Evolutionary conservation across 2,113 vertebrate species (phyloP), one percentile per base, ranked within the genome.

Genomic region (Chiloscyllium plagiosum): DNA sequence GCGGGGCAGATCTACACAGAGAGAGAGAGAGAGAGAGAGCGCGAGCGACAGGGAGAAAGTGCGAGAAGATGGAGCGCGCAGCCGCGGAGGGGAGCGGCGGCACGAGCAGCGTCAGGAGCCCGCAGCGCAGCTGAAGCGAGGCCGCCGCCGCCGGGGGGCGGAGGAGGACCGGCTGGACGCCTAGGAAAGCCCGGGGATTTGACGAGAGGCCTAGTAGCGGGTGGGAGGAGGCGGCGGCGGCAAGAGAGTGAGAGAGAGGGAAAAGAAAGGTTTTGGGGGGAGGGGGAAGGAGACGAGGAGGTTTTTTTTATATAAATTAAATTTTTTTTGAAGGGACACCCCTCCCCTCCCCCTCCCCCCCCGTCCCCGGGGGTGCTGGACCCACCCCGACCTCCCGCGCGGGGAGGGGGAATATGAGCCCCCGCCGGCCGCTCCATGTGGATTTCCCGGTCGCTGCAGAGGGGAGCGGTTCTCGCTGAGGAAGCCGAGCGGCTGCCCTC

Each of bases 401-500:
- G 37, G 42, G 94, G 42, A 47, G 42, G 93, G 92, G 94, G 94
- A 95, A 95, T 95, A 95, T 95, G 94, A 95, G 68, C 94, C 69
- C 68, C 94, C 94, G 68, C 47, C 94, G 94, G 94, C 69, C 69
- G 22, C 68, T 52, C 94, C 42, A 95, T 95, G 94, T 95, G 94
- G 94, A 72, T 95, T 52, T 95, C 94, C 29, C 94, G 94, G 68
- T 95, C 94, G 47, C 94, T 95, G 68, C 94, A 70, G 42, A 95
- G 94, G 68, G 94, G 94, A 72, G 94, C 94, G 94, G 68, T 95
- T 50, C 42, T 95, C 42, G 94, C 94, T 72, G 94, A 95, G 94
- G 94, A 95, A 76, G 94, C 94, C 47, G 69, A 95, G 94, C 94
- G 94, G 94, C 94, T 95, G 94, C 94, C 89, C 33, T 66, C 80